Base-by-base conservation (phyloP, 2,888 invertebrate genomes). In the Notodonta dromedarius region DNA sequence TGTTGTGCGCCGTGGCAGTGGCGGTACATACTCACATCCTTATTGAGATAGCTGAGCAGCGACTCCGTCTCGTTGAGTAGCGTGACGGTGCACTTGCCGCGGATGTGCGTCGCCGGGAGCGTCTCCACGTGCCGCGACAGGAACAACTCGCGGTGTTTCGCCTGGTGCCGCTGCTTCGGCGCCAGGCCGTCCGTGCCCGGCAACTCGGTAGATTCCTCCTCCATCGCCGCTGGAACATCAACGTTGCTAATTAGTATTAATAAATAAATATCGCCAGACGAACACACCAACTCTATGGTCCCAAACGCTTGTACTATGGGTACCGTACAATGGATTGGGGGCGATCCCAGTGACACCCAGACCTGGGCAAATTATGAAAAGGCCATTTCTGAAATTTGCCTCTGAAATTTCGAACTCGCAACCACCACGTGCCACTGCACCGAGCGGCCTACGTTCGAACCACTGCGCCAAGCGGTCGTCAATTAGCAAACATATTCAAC, bases 11-110 rank as follows among this genome's bases (percentile, higher is more conserved):
- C 16, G 35, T 62, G 59, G 62, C 51, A 44, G 56, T 66, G 74
- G 70, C 79, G 90, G 91, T 93, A 93, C 93, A 94, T 93, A 95
- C 96, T 95, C 94, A 97, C 97, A 94, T 98, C 98, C 95, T 98
- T 98, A 94, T 98, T 97, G 88, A 99, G 95, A 95, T 99, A 99
- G 91, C 98, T 98, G 87, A 96, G 95, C 84, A 99, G 95, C 77
- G 98, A 98, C 94, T 99, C 99, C 63, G 99, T 99, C 95, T 99
- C 99, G 94, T 99, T 99, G 94, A 99, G 96, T 82, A 99, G 95
- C 77, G 99, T 99, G 81, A 99, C 99, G 79, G 98, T 97, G 94
- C 99, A 99, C 95, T 99, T 99, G 91, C 99, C 99, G 87, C 99
- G 96, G 84, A 99, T 99, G 94, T 99, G 98, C 67, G 99, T 99